These are phyloP conservation scores for Alouatta palliata DNA, from an alignment of 2,113 vertebrate species.

Conservation along the genomic window DNA sequence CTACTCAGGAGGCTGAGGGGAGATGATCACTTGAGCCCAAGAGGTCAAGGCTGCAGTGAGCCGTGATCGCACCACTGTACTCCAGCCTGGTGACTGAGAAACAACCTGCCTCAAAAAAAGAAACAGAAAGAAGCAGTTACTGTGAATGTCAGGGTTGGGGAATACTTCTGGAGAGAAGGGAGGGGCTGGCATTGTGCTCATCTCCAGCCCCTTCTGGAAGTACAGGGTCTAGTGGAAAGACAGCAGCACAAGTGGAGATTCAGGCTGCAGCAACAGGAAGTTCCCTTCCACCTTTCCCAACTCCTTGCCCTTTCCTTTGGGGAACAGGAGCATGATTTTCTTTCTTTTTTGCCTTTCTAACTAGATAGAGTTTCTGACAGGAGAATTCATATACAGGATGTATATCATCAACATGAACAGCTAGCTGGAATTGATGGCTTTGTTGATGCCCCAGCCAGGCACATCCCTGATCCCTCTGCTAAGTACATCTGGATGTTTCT, in stretches of 20 bases:
- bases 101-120: neutral
- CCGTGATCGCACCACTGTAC: no score
- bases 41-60: no score
- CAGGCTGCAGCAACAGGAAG: no score
- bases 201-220: neutral
- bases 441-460: neutral
- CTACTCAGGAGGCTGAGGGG: no score
- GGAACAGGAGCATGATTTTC: neutral
- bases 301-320: neutral
- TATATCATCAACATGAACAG: constrained; percentile 68
- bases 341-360: neutral
- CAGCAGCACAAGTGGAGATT: no score
- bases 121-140: no score
- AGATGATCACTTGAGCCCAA: no score
- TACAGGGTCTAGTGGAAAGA: neutral
- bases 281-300: no score
- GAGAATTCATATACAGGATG: neutral
- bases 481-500: neutral
- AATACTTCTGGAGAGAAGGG: neutral
- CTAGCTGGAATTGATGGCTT: neutral
- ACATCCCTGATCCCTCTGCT: neutral
- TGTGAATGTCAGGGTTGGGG: neutral
- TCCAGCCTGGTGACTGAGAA: no score
- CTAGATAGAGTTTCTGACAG: constrained; percentile 52
- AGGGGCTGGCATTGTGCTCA: neutral